These are phyloP conservation scores for Zootoca vivipara DNA, from an alignment of 2,113 vertebrate genomes.

Conservation along the genomic window DNA sequence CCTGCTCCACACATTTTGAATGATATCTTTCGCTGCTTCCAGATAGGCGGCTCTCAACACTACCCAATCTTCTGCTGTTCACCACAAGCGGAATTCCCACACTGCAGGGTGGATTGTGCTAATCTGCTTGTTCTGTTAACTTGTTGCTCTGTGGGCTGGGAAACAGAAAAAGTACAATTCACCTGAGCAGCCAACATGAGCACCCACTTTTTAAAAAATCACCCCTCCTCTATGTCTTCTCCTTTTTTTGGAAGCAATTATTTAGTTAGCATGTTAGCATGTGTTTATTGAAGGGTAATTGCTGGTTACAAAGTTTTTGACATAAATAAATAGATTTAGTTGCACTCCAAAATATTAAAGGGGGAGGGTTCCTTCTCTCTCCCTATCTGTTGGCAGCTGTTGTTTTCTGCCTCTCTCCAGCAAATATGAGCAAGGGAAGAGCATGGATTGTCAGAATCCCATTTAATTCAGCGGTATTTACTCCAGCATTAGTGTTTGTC, in stretches of 20 bases:
- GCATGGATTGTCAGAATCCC: background rate
- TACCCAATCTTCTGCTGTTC: too few species aligned
- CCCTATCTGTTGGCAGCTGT: background rate
- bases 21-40: background rate
- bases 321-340: background rate
- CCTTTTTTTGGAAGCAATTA: too few species aligned
- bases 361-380: background rate
- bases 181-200: background rate
- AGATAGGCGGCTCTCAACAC: too few species aligned
- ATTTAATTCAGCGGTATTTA: too few species aligned
- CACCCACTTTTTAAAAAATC: too few species aligned
- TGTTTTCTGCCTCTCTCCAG: too few species aligned
- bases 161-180: background rate
- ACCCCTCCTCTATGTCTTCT: too few species aligned
- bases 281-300: too few species aligned
- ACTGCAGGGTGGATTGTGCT: background rate
- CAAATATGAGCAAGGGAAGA: too few species aligned
- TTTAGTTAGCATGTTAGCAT: too few species aligned
- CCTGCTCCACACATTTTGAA: background rate
- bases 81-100: background rate
- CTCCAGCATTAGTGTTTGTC: background rate
- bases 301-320: background rate
- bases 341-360: background rate
- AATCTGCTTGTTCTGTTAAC: background rate
- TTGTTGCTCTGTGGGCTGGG: background rate